Conservation (phyloP, 2,888 invertebrate genomes). For the Oscheius sp. region DNA sequence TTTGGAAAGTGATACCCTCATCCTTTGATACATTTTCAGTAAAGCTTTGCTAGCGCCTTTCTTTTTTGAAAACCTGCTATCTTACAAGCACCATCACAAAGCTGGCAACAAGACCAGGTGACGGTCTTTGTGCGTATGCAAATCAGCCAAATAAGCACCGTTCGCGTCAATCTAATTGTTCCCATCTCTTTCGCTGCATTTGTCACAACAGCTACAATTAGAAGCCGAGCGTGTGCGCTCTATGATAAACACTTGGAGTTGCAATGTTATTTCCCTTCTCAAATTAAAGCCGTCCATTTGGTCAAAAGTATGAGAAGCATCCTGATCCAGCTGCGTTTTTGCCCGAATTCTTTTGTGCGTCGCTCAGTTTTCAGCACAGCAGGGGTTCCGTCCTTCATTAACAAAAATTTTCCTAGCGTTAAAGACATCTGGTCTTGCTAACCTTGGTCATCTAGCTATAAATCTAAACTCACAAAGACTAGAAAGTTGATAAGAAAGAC, state of each 20-base stretch:
- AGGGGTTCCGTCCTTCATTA: constrained; percentile 30
- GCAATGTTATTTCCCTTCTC: constrained; percentile 7
- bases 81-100: no score
- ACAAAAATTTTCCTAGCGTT: constrained; percentile 31
- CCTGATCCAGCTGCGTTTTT: neutral
- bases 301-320: neutral
- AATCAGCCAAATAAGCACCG: constrained; percentile 20
- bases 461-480: constrained; percentile 62
- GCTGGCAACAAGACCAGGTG: neutral
- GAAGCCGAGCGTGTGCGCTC: constrained; percentile 1
- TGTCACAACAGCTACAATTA: constrained; percentile 19
- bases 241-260: constrained; percentile 15
- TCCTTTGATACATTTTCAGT: no score
- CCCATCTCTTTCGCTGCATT: constrained; percentile 3
- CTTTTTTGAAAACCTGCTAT: no score
- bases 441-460: constrained; percentile 18
- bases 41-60: no score
- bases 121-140: constrained; percentile 14
- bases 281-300: neutral
- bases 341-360: neutral
- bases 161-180: constrained; percentile 8
- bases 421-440: constrained; percentile 17
- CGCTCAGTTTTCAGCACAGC: constrained; percentile 13
- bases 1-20: constrained; percentile 8
- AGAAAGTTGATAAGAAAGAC: constrained; percentile 68